Base-by-base conservation (phyloP, 2,113 vertebrate genomes). In the Nematolebias whitei region DNA sequence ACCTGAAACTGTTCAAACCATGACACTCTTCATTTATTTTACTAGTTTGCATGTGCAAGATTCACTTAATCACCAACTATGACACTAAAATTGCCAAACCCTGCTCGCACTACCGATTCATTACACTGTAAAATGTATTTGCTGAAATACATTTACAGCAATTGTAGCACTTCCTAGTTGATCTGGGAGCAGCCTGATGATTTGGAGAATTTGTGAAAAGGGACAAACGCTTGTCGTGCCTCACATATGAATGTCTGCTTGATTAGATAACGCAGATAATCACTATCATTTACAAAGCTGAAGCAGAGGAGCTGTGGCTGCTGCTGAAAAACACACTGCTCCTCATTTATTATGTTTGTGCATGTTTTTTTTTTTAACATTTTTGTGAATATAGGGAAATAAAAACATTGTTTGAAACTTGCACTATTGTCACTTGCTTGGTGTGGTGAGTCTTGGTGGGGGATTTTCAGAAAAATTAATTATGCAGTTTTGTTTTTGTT, bases 191-290 rank as follows among this genome's bases (percentile, higher is more conserved):
- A 29, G 65, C 23, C 50, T 51, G 56, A 68, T 74, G 53, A 48
- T 82, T 70, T 65, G 23, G 22, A 72, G 55, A 78, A 55, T 44
- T 32, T 56, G 55, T 71, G 56, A 67, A 49, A 43, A 12, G 56
- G 62, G 22, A 76, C 68, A 75, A 79, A 68, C 16, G 50, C 70
- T 26, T 48, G n/a, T 57, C 20, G 22, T 74, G 65, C 68, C 66
- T 76, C 71, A 63, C 59, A 76, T 63, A 58, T 47, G 45, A 74
- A 74, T 48, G 74, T 65, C 63, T 69, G 56, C 44, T 29, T 63
- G 74, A 85, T 78, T 78, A 72, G 71, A 71, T 76, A 73, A 74
- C 47, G 48, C 39, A 68, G 35, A 71, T 68, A 55, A 72, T 29
- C 18, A 16, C 10, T 12, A 48, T 56, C 52, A 45, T 51, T 55